Evolutionary conservation across 2,797 vertebrate genomes (phyloP).

Genomic region (Eulemur rubriventer): DNA sequence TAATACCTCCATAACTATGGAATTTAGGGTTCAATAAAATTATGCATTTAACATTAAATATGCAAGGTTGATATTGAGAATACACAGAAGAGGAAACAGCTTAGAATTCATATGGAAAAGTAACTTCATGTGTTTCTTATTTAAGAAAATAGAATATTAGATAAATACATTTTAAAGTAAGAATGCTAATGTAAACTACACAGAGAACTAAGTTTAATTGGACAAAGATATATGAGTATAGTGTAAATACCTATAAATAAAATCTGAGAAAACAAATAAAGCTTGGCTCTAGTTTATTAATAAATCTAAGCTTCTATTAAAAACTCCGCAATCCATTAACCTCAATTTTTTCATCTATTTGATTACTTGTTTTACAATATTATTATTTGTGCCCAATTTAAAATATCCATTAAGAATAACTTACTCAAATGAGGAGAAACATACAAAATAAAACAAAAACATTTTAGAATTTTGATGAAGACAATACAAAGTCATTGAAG

Average conservation of each 20-base stretch:
- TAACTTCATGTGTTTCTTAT: not conserved
- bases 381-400: constrained; percentile 5
- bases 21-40: not conserved
- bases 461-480: constrained; percentile 45
- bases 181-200: not conserved
- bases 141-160: constrained; percentile 16
- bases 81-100: not conserved
- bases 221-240: not conserved
- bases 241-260: not conserved
- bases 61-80: constrained; percentile 15
- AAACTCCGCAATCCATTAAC: not conserved
- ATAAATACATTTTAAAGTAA: not conserved
- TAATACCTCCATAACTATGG: not conserved
- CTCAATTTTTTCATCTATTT: constrained; percentile 19
- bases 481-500: not conserved
- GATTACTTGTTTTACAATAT: not conserved
- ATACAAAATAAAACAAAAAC: not conserved
- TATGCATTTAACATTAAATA: constrained; percentile 39
- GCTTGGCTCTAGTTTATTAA: not conserved
- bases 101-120: not conserved
- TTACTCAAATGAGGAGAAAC: not conserved
- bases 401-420: constrained; percentile 48
- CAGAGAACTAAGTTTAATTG: not conserved
- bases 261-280: constrained; percentile 32
- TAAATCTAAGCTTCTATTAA: not conserved